A percentile compares a stretch with the other conserved stretches of the same genome.
phyloP scores from a whole-genome alignment of 2,888 invertebrate species.

The Drosophila vallismaia region DNA sequence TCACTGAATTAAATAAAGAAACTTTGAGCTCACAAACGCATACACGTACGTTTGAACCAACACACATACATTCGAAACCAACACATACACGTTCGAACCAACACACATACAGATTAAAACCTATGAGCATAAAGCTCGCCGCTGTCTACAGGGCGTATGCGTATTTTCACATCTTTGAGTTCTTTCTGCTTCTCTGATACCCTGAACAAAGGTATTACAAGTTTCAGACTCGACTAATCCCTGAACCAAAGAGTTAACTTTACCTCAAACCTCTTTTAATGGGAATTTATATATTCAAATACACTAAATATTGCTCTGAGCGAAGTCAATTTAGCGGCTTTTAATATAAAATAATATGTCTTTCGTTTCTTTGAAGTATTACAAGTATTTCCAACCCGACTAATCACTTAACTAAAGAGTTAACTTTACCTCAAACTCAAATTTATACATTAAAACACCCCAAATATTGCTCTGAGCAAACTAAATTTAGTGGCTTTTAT shows the following conservation, averaged over 20 bases:
- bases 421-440: not conserved
- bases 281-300: no score
- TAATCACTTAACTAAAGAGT: no score
- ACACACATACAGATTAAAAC: conserved; percentile 44
- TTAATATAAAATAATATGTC: no score
- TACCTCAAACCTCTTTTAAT: no score
- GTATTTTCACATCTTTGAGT: conserved; percentile 38
- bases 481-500: no score
- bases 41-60: conserved; percentile 17
- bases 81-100: conserved; percentile 6
- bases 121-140: conserved; percentile 43
- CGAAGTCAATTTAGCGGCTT: no score
- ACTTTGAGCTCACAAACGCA: conserved; percentile 61
- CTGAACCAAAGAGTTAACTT: not conserved
- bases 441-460: not conserved
- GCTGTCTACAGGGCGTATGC: conserved; percentile 50
- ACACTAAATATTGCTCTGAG: no score
- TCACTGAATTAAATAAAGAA: conserved; percentile 78
- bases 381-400: no score
- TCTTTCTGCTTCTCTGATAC: conserved; percentile 6
- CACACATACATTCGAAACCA: conserved; percentile 11
- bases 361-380: no score
- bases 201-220: conserved; percentile 10
- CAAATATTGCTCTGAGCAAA: not conserved
- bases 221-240: conserved; percentile 15